Conservation (phyloP, 2,113 vertebrate genomes). For the Rattus norvegicus region DNA sequence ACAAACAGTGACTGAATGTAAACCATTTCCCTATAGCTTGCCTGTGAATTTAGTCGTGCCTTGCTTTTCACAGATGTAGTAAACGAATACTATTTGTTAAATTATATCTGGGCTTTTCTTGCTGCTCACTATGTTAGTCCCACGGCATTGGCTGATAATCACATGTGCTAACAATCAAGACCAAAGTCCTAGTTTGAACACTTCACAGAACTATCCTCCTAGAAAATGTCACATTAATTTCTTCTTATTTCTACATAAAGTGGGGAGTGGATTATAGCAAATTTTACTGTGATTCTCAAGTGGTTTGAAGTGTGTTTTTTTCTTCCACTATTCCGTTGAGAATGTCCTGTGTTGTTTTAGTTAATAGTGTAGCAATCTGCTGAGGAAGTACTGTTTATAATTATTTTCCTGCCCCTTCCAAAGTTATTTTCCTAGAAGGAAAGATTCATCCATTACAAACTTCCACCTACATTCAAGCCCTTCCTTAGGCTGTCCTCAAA, state of each 20-base stretch:
- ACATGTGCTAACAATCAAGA: not conserved
- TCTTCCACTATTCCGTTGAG: not conserved
- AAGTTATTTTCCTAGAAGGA: not conserved
- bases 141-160: not conserved
- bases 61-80: conserved; percentile 20
- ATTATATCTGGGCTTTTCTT: not conserved
- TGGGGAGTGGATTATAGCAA: not conserved
- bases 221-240: not conserved
- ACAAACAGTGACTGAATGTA: not conserved
- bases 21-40: not conserved
- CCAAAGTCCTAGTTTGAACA: not conserved
- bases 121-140: not conserved
- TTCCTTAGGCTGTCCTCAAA: not conserved
- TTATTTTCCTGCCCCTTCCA: not conserved
- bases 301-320: not conserved
- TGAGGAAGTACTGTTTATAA: not conserved
- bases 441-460: not conserved
- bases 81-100: not conserved
- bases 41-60: not conserved
- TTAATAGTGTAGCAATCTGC: not conserved
- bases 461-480: not conserved
- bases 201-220: not conserved
- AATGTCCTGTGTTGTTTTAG: not conserved
- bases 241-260: not conserved
- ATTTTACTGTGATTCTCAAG: not conserved